phyloP scores from a whole-genome alignment of 2,113 vertebrate species.

The Aspidoscelis tigris region DNA sequence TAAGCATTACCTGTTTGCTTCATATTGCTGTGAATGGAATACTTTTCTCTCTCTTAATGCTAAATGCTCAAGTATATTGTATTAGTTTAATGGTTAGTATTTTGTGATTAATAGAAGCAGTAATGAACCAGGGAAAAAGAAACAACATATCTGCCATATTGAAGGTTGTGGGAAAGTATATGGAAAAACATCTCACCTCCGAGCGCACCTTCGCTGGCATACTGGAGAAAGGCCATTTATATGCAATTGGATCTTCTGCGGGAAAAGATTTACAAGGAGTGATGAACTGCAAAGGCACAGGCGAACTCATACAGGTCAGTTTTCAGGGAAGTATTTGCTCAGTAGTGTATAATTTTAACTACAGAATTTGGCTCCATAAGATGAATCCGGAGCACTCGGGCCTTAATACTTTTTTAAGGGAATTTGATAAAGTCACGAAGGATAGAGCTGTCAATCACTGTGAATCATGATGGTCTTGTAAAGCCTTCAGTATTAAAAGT shows the following conservation, averaged over 20 bases:
- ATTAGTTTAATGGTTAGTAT: constrained; percentile 41
- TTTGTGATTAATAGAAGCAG: constrained; percentile 81
- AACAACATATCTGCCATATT: constrained; percentile 99
- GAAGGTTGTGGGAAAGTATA: constrained; percentile 99
- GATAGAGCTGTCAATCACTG: too few species aligned
- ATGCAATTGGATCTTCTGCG: constrained; percentile 99
- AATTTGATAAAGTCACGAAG: too few species aligned
- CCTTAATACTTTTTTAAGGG: too few species aligned
- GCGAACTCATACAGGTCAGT: constrained; percentile 94
- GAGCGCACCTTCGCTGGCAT: constrained; percentile 98
- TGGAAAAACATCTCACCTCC: constrained; percentile 96
- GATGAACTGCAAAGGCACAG: constrained; percentile 97
- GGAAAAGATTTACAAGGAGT: constrained; percentile 95
- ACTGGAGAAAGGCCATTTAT: constrained; percentile 97
- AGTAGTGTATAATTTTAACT: too few species aligned
- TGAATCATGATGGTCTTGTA: too few species aligned
- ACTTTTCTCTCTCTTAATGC: not conserved
- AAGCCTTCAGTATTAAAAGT: too few species aligned
- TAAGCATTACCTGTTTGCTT: not conserved
- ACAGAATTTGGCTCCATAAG: too few species aligned
- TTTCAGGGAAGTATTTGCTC: too few species aligned
- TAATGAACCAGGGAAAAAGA: constrained; percentile 97
- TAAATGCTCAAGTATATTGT: constrained; percentile 26
- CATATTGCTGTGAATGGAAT: constrained; percentile 1
- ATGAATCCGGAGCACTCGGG: too few species aligned